Conservation (phyloP, 2,113 vertebrate genomes). For the Dolichallabes microphthalmus region DNA sequence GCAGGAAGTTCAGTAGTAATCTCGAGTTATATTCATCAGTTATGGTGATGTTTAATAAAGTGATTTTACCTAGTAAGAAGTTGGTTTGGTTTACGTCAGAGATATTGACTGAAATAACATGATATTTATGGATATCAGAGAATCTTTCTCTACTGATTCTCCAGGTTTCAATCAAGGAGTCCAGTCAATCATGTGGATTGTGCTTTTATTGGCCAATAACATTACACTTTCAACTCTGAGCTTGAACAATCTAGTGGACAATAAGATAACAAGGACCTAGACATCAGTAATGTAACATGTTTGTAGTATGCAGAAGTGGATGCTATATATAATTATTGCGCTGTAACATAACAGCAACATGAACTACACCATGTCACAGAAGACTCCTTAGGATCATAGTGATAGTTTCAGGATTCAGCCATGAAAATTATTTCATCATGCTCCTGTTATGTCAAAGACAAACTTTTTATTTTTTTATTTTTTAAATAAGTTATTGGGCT, state of each 20-base stretch:
- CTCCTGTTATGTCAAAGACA: too few relatives aligned
- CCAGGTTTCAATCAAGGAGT: too few relatives aligned
- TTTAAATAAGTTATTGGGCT: too few relatives aligned
- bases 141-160: neutral
- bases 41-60: neutral
- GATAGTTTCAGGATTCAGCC: too few relatives aligned
- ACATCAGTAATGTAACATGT: neutral
- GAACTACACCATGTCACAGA: neutral
- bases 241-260: neutral
- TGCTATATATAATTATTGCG: neutral
- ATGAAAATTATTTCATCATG: too few relatives aligned
- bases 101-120: too few relatives aligned
- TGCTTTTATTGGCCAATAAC: neutral
- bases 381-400: too few relatives aligned
- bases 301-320: neutral
- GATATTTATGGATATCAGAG: too few relatives aligned
- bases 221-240: neutral
- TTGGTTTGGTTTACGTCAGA: too few relatives aligned
- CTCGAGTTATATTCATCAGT: neutral
- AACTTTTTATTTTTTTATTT: too few relatives aligned
- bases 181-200: neutral
- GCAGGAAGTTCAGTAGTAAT: neutral
- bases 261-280: neutral
- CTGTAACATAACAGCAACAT: too few relatives aligned
- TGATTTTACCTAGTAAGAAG: too few relatives aligned